phyloP scores from a whole-genome alignment of 2,797 vertebrate species.

The Hippoglossus hippoglossus region DNA sequence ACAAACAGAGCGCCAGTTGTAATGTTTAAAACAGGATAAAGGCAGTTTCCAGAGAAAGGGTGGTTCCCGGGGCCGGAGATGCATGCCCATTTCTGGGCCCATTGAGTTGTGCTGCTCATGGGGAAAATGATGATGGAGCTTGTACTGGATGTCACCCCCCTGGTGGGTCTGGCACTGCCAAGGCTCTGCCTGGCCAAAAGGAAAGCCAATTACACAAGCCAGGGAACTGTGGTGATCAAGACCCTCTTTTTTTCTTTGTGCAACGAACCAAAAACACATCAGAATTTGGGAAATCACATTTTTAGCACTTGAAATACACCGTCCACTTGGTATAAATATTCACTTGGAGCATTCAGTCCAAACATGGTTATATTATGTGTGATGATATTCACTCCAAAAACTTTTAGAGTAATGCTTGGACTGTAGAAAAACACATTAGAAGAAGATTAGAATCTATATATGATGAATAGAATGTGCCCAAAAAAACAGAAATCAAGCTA shows the following conservation, averaged over 20 bases:
- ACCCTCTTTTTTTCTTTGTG: conserved; percentile 46
- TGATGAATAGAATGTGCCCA: neutral
- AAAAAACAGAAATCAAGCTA: neutral
- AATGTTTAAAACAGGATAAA: conserved; percentile 79
- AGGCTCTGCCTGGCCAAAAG: conserved; percentile 60
- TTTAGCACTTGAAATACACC: conserved; percentile 29
- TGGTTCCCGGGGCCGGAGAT: conserved; percentile 71
- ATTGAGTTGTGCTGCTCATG: conserved; percentile 66
- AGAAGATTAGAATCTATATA: neutral
- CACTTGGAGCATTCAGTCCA: conserved; percentile 9
- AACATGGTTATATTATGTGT: conserved; percentile 6
- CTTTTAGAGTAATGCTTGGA: neutral
- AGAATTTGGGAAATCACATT: conserved; percentile 24
- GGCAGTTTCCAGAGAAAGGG: conserved; percentile 80
- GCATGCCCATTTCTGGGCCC: conserved; percentile 63
- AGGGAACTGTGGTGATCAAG: conserved; percentile 57
- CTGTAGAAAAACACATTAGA: neutral
- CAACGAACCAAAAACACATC: conserved; percentile 43
- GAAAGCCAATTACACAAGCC: conserved; percentile 69
- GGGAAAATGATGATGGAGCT: conserved; percentile 71
- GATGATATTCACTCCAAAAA: neutral
- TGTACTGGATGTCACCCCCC: conserved; percentile 75
- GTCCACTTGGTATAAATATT: conserved; percentile 13
- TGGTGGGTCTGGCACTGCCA: conserved; percentile 70
- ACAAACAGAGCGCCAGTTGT: conserved; percentile 63